Evolutionary conservation across 2,113 vertebrate species (phyloP), one percentile per base, ranked within the genome.

Genomic region (Noturus placidus): DNA sequence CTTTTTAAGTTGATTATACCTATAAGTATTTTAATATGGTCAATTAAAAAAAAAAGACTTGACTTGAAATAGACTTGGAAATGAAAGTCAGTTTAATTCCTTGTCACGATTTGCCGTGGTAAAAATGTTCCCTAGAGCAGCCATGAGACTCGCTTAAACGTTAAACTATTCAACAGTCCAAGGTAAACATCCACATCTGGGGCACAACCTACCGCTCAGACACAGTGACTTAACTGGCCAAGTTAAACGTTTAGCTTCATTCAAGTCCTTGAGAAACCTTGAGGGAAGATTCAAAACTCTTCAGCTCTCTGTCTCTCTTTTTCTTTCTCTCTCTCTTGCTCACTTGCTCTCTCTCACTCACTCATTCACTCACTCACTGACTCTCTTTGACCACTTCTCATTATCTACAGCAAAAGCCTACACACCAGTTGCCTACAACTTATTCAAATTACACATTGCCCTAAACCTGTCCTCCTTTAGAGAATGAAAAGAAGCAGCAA

Each of bases 111-210:
- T 80, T 80, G 78, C n/a, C n/a, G 35, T 22, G 33, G 35, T 38
- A 11, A 81, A 20, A 38, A 35, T 22, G 50, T 25, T 57, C 30
- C n/a, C 33, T 27, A 38, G 33, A 59, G 79, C 20, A 59, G 33
- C 56, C 79, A 81, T 25, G 56, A 59, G 56, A 81, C 79, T 38
- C 57, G 78, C 78, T 35, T 81, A 35, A 81, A 59, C 0, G 33
- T 81, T 81, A 81, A 81, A 81, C 56, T 81, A 25, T 81, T 38
- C 79, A 81, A 38, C 79, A 81, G 79, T 81, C 79, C 79, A 81
- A 81, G 79, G 10, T 33, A 81, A 81, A 81, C 56, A 81, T 81
- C 79, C 79, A 81, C 54, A 81, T 81, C 79, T 81, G 79, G 20
- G 79, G 79, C 79, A 81, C 79, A 81, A 81, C 79, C 79, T 59